Percentiles rank a stretch among this genome's conserved stretches.
These are phyloP conservation scores for Hydrolagus affinis DNA, from an alignment of 2,113 vertebrate genomes.

Conservation along the genomic window DNA sequence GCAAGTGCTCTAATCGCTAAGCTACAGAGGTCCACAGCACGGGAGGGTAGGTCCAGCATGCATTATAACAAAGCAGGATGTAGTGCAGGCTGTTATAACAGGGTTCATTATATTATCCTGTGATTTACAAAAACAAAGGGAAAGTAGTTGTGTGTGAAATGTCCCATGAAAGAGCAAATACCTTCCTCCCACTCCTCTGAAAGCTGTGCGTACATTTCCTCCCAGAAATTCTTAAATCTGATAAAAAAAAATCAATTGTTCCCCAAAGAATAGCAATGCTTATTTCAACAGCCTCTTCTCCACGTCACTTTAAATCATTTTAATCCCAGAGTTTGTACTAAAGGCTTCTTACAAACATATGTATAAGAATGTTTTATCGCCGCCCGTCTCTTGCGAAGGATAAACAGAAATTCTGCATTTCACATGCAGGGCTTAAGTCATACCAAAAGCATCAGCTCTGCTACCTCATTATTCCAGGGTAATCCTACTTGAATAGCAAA, in stretches of 20 bases:
- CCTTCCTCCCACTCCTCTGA: neutral
- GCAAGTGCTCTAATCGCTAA: too few relatives aligned
- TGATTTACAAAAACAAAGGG: neutral
- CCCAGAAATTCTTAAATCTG: neutral
- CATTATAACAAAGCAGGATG: too few relatives aligned
- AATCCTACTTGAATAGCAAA: slow-evolving; percentile 23
- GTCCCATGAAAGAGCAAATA: neutral
- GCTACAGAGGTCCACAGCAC: too few relatives aligned
- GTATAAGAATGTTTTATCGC: neutral
- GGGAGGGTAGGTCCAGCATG: too few relatives aligned
- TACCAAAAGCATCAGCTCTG: neutral
- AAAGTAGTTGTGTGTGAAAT: neutral
- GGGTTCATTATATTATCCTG: too few relatives aligned
- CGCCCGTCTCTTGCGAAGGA: neutral
- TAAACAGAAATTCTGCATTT: slow-evolving; percentile 16
- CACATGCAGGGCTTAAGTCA: slow-evolving; percentile 3
- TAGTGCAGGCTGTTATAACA: too few relatives aligned
- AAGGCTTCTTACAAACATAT: neutral
- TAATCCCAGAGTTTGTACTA: slow-evolving; percentile 20
- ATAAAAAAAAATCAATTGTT: neutral
- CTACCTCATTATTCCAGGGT: neutral
- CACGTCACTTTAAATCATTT: neutral
- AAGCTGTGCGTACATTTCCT: slow-evolving; percentile 5
- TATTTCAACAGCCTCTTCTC: slow-evolving; percentile 22
- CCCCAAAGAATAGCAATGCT: neutral